Evolutionary conservation across 2,888 invertebrate species (phyloP).

Genomic region (Mesochorus sp.): DNA sequence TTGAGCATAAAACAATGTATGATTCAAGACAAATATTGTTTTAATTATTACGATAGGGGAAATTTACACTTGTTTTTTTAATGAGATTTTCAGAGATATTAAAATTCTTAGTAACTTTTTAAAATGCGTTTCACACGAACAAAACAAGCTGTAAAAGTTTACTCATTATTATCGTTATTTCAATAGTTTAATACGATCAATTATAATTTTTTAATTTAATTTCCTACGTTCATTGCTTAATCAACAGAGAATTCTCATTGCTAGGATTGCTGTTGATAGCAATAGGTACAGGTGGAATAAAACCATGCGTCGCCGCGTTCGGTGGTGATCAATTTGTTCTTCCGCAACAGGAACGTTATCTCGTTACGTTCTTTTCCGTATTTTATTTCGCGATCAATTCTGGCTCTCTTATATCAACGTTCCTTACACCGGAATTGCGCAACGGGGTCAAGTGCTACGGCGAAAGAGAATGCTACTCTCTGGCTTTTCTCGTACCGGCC

Average conservation of each 20-base stretch:
- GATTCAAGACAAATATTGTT: conserved; percentile 1
- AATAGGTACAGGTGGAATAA: conserved; percentile 93
- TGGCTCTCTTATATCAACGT: conserved; percentile 94
- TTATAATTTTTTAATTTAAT: conserved; percentile 7
- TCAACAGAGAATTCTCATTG: conserved; percentile 85
- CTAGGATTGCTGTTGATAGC: conserved; percentile 90
- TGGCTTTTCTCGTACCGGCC: conserved; percentile 96
- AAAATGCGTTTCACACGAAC: too few relatives aligned
- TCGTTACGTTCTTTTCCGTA: conserved; percentile 94
- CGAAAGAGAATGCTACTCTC: conserved; percentile 89
- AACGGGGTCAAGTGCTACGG: conserved; percentile 91
- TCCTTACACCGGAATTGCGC: conserved; percentile 93
- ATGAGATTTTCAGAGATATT: too few relatives aligned
- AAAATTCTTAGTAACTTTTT: too few relatives aligned
- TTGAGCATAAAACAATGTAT: background rate
- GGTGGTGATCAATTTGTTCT: conserved; percentile 93
- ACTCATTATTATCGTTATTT: background rate
- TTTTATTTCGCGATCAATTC: conserved; percentile 97
- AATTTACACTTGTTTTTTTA: too few relatives aligned
- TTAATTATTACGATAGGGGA: too few relatives aligned
- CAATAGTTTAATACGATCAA: background rate
- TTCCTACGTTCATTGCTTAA: too few relatives aligned
- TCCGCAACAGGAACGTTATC: conserved; percentile 90
- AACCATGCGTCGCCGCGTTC: conserved; percentile 93
- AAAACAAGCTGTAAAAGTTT: too few relatives aligned